Conservation (phyloP, 2,797 vertebrate genomes). For the Eleutherodactylus coqui region DNA sequence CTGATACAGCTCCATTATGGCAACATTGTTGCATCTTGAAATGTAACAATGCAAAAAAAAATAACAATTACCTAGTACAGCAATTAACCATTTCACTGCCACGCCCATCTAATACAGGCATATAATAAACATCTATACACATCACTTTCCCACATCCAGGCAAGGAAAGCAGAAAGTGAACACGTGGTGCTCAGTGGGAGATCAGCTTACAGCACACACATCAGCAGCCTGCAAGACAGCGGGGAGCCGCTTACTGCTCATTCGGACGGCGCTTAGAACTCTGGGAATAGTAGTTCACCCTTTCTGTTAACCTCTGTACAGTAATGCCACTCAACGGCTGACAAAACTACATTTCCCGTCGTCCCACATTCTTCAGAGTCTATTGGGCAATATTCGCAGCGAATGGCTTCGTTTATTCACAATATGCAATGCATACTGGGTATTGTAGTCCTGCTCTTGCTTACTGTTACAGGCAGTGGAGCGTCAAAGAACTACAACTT, state of each 20-base stretch:
- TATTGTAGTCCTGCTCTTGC: background rate
- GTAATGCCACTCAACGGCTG: background rate
- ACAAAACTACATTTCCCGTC: conserved; percentile 20
- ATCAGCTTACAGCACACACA: background rate
- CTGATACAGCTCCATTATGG: no score
- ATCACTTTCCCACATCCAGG: background rate
- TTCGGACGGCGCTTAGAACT: background rate
- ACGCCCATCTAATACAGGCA: no score
- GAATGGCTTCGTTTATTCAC: background rate
- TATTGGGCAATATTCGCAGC: background rate
- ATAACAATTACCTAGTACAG: no score
- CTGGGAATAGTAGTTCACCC: conserved; percentile 12
- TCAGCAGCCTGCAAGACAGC: background rate
- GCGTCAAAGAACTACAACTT: conserved; percentile 4
- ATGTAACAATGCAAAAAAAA: no score
- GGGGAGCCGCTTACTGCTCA: background rate
- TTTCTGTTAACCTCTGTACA: background rate
- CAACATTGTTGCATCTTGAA: no score
- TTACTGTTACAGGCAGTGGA: no score
- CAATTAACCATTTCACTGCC: no score
- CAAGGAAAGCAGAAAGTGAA: background rate
- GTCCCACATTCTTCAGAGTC: no score
- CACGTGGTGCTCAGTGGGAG: background rate
- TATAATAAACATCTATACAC: no score
- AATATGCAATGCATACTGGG: background rate